phyloP scores from a whole-genome alignment of 2,888 invertebrate species.

The Argyresthia albistria region DNA sequence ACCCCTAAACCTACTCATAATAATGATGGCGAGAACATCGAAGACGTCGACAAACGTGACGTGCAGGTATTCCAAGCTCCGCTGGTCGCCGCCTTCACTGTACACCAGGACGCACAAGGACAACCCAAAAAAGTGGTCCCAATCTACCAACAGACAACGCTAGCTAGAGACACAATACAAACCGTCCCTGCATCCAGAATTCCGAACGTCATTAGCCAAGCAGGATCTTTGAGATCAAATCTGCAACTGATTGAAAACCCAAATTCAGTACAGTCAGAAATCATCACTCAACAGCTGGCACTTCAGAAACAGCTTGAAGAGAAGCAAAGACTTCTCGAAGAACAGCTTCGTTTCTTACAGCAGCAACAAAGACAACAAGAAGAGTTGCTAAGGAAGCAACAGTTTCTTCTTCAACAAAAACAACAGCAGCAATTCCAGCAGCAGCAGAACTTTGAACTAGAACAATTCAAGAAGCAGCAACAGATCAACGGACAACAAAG shows the following conservation, averaged over 20 bases:
- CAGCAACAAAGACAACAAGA: slow-evolving; percentile 80
- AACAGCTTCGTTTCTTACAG: slow-evolving; percentile 77
- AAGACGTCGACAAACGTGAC: slow-evolving; percentile 77
- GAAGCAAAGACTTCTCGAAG: slow-evolving; percentile 79
- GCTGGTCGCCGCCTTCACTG: slow-evolving; percentile 87
- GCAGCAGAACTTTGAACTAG: background rate
- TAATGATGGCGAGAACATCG: slow-evolving; percentile 77
- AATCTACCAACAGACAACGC: slow-evolving; percentile 67
- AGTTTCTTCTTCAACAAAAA: slow-evolving; percentile 67
- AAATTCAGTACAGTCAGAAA: slow-evolving; percentile 30
- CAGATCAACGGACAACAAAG: background rate
- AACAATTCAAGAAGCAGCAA: background rate
- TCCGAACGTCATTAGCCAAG: slow-evolving; percentile 9
- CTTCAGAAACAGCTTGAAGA: slow-evolving; percentile 71
- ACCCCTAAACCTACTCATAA: slow-evolving; percentile 79
- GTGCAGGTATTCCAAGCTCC: slow-evolving; percentile 89
- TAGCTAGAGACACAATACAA: background rate
- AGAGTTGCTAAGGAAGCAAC: slow-evolving; percentile 76
- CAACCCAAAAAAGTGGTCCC: slow-evolving; percentile 86
- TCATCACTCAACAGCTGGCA: slow-evolving; percentile 44
- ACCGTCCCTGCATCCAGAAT: slow-evolving; percentile 7
- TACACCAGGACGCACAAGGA: slow-evolving; percentile 85
- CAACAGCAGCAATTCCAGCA: slow-evolving; percentile 32
- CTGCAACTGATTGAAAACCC: background rate
- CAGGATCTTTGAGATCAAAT: background rate